A percentile compares a stretch with the other conserved stretches of the same genome.
These are phyloP conservation scores for Ascidia mentula DNA, from an alignment of 23 tunicate species.

Conservation along the genomic window DNA sequence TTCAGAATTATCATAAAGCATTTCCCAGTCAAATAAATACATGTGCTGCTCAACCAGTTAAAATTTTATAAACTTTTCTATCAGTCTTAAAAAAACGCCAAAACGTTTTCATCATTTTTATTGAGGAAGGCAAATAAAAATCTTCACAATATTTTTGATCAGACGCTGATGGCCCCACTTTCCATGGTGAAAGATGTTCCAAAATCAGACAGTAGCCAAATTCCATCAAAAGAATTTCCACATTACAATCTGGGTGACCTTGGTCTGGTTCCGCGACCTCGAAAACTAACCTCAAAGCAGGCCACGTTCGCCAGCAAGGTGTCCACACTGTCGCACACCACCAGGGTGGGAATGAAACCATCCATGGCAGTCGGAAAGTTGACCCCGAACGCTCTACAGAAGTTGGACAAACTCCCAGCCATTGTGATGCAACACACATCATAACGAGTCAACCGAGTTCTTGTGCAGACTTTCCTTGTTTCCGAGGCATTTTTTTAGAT, in stretches of 20 bases:
- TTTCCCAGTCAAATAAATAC: too few species aligned
- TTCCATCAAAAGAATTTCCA: slow-evolving; percentile 50
- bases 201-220: slow-evolving; percentile 37
- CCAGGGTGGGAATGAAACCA: slow-evolving; percentile 15
- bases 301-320: slow-evolving; percentile 30
- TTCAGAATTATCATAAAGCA: too few species aligned
- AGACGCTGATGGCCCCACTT: slow-evolving; percentile 92
- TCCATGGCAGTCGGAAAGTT: not conserved
- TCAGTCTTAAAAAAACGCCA: too few species aligned
- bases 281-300: slow-evolving; percentile 12
- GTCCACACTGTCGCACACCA: slow-evolving; percentile 28
- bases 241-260: slow-evolving; percentile 95
- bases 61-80: too few species aligned
- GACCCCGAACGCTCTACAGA: slow-evolving; percentile 13
- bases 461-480: slow-evolving; percentile 81
- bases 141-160: slow-evolving; percentile 10
- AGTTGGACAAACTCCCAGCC: slow-evolving; percentile 27
- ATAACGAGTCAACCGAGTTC: slow-evolving; percentile 37
- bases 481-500: slow-evolving; percentile 83
- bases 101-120: too few species aligned
- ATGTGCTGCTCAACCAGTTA: too few species aligned
- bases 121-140: too few species aligned
- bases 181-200: slow-evolving; percentile 52
- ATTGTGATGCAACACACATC: not conserved
- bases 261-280: slow-evolving; percentile 90